Conservation (phyloP, 2,797 vertebrate genomes). For the Sphenodon punctatus region DNA sequence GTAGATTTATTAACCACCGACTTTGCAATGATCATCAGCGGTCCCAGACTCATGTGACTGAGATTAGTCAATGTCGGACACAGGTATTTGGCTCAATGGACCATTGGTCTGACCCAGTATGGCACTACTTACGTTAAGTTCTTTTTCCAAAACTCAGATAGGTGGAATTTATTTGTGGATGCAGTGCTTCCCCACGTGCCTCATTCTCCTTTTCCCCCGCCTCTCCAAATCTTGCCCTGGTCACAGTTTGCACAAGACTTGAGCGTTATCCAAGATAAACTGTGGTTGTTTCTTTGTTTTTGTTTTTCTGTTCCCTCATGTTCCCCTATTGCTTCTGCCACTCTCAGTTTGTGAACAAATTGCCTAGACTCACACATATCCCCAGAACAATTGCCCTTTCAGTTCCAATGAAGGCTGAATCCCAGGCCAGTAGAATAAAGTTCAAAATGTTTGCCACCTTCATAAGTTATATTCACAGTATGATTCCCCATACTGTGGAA, state of each 20-base stretch:
- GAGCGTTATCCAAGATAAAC: neutral
- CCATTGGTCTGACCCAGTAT: no score
- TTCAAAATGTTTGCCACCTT: conserved; percentile 30
- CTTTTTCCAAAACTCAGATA: no score
- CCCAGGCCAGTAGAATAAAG: neutral
- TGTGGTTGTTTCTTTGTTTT: neutral
- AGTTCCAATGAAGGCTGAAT: conserved; percentile 17
- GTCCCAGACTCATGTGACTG: no score
- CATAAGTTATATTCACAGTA: conserved; percentile 20
- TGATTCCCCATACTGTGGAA: neutral
- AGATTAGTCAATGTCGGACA: no score
- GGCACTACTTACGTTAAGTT: no score
- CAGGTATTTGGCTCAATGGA: no score
- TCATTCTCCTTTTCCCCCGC: no score
- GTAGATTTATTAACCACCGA: no score
- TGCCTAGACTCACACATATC: neutral
- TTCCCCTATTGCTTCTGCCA: neutral
- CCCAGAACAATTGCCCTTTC: neutral
- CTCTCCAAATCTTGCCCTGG: no score
- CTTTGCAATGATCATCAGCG: no score
- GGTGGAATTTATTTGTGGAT: no score
- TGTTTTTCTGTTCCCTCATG: neutral
- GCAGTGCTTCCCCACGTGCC: no score
- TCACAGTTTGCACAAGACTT: neutral
- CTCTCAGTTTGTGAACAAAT: neutral